Conservation (phyloP, 1,140 invertebrate genomes). For the Paralvinella palmiformis region DNA sequence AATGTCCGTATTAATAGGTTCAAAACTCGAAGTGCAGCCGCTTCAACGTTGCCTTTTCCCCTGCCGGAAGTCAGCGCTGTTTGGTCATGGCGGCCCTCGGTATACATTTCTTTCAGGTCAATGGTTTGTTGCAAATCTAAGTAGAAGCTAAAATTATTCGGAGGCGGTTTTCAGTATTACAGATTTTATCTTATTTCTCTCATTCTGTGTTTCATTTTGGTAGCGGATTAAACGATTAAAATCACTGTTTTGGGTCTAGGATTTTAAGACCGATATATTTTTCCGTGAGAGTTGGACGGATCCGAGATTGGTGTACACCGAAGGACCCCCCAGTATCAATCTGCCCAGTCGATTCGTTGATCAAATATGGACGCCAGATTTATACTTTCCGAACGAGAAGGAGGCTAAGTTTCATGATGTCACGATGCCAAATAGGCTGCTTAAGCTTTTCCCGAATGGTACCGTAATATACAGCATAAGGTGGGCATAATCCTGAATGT, state of each 20-base stretch:
- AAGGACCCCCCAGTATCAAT: conserved; percentile 87
- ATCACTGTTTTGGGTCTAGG: too few relatives aligned
- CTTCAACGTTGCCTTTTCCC: too few relatives aligned
- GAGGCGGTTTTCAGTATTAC: background rate
- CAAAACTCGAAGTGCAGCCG: too few relatives aligned
- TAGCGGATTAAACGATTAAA: background rate
- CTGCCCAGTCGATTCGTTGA: conserved; percentile 57
- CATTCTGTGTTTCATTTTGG: background rate
- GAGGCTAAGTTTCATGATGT: conserved; percentile 96
- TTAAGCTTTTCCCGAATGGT: conserved; percentile 82
- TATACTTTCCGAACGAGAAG: conserved; percentile 97
- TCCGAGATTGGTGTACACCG: conserved; percentile 76
- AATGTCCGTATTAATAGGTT: too few relatives aligned
- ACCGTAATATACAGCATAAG: conserved; percentile 14
- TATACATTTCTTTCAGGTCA: too few relatives aligned
- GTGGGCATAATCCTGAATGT: too few relatives aligned
- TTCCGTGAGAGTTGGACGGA: conserved; percentile 98
- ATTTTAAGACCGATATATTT: conserved; percentile 98
- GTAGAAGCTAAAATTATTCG: background rate
- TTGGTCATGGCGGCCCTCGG: too few relatives aligned
- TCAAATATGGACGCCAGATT: conserved; percentile 98
- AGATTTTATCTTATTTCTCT: background rate
- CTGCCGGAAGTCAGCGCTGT: too few relatives aligned
- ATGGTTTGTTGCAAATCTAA: background rate
- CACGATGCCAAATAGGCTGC: conserved; percentile 94